phyloP scores from a whole-genome alignment of 2,888 invertebrate genomes.

The Eudasyphora cyanicolor region DNA sequence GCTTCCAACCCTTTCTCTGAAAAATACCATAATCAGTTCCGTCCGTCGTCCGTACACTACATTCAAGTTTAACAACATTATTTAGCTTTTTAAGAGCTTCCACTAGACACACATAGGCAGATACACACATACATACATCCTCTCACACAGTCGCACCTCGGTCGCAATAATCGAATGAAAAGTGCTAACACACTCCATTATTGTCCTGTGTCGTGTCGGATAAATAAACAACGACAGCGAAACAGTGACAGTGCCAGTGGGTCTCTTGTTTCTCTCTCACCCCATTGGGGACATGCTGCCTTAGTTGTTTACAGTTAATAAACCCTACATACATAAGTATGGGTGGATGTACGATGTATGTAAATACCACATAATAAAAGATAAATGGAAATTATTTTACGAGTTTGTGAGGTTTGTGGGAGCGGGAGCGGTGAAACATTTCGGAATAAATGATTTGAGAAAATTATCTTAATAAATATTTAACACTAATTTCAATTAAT shows the following conservation, averaged over 20 bases:
- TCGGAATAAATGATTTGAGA: not conserved
- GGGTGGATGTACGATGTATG: no score
- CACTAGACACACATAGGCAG: not conserved
- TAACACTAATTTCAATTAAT: slow-evolving; percentile 19
- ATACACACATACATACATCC: not conserved
- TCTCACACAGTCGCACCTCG: not conserved
- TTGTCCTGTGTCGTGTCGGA: slow-evolving; percentile 10
- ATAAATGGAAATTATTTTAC: not conserved
- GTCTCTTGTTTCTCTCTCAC: not conserved
- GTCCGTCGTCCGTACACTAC: not conserved
- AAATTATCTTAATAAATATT: slow-evolving; percentile 17
- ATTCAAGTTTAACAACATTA: not conserved
- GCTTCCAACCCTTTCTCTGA: slow-evolving; percentile 10
- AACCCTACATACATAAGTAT: not conserved
- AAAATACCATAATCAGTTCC: not conserved
- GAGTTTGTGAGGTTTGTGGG: not conserved
- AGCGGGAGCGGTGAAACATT: not conserved
- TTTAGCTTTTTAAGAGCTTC: not conserved
- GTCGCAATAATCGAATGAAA: not conserved
- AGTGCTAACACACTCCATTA: not conserved
- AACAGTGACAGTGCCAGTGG: not conserved
- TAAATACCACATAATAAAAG: not conserved
- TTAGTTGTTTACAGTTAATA: slow-evolving; percentile 14
- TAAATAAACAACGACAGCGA: not conserved
- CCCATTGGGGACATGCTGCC: not conserved